These are phyloP conservation scores for Chlorodrepanis virens DNA, from an alignment of 2,113 vertebrate species.

Conservation along the genomic window DNA sequence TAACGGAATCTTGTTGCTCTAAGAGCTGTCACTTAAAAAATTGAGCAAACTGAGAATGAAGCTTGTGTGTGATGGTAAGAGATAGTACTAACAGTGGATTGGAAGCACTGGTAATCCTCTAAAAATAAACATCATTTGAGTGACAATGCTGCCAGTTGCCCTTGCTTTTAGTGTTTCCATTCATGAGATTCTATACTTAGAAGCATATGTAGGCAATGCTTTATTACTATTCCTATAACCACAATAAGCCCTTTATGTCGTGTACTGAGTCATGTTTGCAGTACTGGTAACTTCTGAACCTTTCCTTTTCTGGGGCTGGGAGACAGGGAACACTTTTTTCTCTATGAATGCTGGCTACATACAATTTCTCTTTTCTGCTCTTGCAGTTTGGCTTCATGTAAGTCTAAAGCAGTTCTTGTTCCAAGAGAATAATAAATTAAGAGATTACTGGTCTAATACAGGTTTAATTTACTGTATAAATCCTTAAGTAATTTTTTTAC, in stretches of 20 bases:
- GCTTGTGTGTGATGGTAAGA: background rate
- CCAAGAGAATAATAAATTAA: background rate
- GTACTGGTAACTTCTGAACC: background rate
- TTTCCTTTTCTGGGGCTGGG: background rate
- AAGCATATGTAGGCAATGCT: background rate
- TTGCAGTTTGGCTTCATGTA: background rate
- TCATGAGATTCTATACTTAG: background rate
- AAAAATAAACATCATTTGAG: background rate
- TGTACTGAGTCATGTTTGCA: background rate
- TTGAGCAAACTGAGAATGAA: background rate
- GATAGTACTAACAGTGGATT: background rate
- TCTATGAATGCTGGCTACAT: background rate
- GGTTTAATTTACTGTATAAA: background rate
- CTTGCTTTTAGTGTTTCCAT: background rate
- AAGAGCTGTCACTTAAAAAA: background rate
- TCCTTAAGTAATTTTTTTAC: background rate
- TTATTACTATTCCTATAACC: background rate
- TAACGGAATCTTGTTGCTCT: background rate
- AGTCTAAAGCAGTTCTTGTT: background rate
- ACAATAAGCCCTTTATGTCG: background rate
- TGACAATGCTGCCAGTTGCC: background rate
- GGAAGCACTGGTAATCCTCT: background rate
- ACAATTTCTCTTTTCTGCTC: background rate
- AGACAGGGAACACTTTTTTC: background rate
- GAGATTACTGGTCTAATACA: background rate